Evolutionary conservation across 37 sponge, comb jelly and placozoan genomes (phyloP), one percentile per base, ranked within the genome.

Genomic region (Beroe forskalii): DNA sequence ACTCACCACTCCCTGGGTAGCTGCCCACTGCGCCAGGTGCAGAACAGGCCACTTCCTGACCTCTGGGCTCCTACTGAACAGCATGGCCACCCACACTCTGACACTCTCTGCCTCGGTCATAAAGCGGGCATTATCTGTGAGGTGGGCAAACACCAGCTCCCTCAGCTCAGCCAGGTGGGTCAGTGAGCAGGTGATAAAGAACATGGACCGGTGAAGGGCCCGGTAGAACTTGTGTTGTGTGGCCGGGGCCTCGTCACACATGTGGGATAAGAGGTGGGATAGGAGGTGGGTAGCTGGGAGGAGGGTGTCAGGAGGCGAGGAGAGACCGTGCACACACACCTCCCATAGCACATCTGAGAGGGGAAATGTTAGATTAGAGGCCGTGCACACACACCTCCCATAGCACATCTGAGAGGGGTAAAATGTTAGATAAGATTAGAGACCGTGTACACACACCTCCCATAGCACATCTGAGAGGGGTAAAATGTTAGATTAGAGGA

Each of bases 331-430:
- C n/a, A 80, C 86, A n/a, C 40, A 80, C 27, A 80, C 40, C 48
- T 80, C 86, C 86, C 86, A 80, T 48, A 80, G 24, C 55, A 80
- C 86, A 43, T 80, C 86, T 80, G 76, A 72, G 22, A n/a, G n/a
- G n/a, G n/a, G n/a, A n/a, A n/a, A n/a, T n/a, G n/a, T n/a, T n/a
- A n/a, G n/a, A n/a, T n/a, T n/a, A n/a, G n/a, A n/a, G n/a, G n/a
- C n/a, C n/a, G n/a, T n/a, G n/a, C n/a, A n/a, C n/a, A n/a, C n/a
- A n/a, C n/a, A n/a, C n/a, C n/a, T n/a, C n/a, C n/a, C n/a, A n/a
- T n/a, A n/a, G n/a, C n/a, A n/a, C n/a, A n/a, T n/a, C n/a, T n/a
- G n/a, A n/a, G n/a, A n/a, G n/a, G n/a, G n/a, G n/a, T n/a, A n/a
- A n/a, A n/a, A n/a, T n/a, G n/a, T n/a, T n/a, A n/a, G n/a, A n/a